phyloP scores from a whole-genome alignment of 2,113 vertebrate species.

The Actenoides lindsayi region DNA sequence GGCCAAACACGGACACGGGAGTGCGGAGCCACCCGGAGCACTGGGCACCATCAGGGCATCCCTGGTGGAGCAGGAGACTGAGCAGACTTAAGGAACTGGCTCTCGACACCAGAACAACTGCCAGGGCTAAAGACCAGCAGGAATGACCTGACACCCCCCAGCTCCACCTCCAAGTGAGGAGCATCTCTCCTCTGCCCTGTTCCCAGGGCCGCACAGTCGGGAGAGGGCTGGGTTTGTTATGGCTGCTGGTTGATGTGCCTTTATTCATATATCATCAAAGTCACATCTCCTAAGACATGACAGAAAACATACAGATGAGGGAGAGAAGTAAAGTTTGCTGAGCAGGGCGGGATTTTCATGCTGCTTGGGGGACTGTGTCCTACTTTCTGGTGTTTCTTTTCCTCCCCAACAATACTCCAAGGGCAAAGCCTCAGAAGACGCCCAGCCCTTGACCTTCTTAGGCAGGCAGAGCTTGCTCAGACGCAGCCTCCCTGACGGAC shows the following conservation, averaged over 20 bases:
- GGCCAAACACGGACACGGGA: neutral
- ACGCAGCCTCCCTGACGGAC: neutral
- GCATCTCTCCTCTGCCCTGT: neutral
- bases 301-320: conserved; percentile 10
- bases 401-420: conserved; percentile 25
- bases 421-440: neutral
- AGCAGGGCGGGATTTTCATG: neutral
- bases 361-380: conserved; percentile 25
- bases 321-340: conserved; percentile 9
- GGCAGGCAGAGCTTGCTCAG: conserved; percentile 17
- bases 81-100: rapidly evolving
- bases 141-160: neutral
- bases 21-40: neutral
- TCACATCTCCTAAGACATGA: neutral
- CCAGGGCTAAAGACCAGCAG: rapidly evolving
- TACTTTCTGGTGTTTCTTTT: conserved; percentile 41
- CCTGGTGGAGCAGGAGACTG: rapidly evolving
- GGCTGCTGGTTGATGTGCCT: neutral
- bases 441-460: conserved; percentile 46
- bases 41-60: neutral
- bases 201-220: rapidly evolving
- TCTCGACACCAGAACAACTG: rapidly evolving
- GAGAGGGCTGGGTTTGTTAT: neutral
- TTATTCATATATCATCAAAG: conserved; percentile 42
- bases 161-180: neutral